phyloP scores from a whole-genome alignment of 2,797 vertebrate genomes.

The Lacerta agilis region DNA sequence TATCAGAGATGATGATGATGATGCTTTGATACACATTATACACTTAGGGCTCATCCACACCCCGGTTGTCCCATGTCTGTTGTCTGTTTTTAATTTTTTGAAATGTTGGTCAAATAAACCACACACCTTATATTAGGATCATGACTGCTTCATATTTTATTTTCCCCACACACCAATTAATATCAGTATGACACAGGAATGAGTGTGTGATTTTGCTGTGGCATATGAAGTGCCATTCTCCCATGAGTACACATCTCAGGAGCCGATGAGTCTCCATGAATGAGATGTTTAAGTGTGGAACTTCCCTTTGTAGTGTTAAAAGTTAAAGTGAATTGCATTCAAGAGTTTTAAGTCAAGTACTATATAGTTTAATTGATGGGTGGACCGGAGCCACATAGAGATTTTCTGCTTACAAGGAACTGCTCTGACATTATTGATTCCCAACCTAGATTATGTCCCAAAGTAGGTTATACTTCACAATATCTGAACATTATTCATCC shows the following conservation, averaged over 20 bases:
- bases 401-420: slow-evolving; percentile 25
- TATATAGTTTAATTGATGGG: slow-evolving; percentile 4
- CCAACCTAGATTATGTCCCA: not conserved
- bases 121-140: not conserved
- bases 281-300: not conserved
- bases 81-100: not conserved
- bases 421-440: slow-evolving; percentile 32
- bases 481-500: slow-evolving; percentile 11
- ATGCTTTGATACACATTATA: too few species aligned
- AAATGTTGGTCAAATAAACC: not conserved
- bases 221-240: not conserved
- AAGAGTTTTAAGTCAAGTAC: not conserved
- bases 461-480: slow-evolving; percentile 21
- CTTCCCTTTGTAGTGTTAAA: not conserved
- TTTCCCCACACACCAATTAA: not conserved
- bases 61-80: not conserved
- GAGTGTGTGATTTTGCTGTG: not conserved
- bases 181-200: not conserved
- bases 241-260: not conserved
- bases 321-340: not conserved
- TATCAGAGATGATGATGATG: too few species aligned
- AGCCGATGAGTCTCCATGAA: not conserved
- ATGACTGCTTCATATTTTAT: not conserved
- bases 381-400: slow-evolving; percentile 7
- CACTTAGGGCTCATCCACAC: too few species aligned